phyloP scores from a whole-genome alignment of 2,113 vertebrate genomes.

The Rhombomys opimus region DNA sequence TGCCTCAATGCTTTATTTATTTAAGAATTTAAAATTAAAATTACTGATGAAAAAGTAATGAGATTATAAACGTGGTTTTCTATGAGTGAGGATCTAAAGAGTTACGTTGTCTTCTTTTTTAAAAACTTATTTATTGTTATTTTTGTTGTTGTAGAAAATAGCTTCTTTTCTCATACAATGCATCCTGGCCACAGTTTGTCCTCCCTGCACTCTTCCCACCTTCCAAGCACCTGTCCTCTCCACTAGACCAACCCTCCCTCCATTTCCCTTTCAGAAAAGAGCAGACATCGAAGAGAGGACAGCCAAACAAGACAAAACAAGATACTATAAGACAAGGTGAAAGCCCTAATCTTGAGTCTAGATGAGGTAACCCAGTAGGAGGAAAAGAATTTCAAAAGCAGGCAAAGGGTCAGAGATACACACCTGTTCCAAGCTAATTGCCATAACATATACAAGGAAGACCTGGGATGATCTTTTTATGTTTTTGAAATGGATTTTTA shows the following conservation, averaged over 20 bases:
- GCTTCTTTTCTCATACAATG: not conserved
- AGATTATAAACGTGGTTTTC: not conserved
- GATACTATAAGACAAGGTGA: not conserved
- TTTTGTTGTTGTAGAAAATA: not conserved
- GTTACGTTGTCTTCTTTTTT: conserved; percentile 8
- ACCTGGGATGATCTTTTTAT: too few species aligned
- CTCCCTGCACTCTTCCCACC: not conserved
- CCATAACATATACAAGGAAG: too few species aligned
- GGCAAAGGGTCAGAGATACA: not conserved
- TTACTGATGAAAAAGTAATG: conserved; percentile 22
- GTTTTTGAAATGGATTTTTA: too few species aligned
- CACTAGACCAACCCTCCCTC: not conserved
- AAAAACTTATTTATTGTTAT: not conserved
- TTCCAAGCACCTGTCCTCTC: too few species aligned
- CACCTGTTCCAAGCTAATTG: too few species aligned
- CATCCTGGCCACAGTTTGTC: not conserved
- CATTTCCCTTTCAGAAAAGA: not conserved
- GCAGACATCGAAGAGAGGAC: not conserved
- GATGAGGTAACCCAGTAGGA: not conserved
- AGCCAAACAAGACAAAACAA: not conserved
- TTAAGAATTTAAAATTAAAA: conserved; percentile 60
- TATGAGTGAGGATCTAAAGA: not conserved
- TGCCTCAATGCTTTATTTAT: conserved; percentile 3
- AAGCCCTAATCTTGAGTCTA: not conserved
- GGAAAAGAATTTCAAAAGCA: not conserved